Conservation (phyloP, 1,140 invertebrate species). For the Marisa cornuarietis region DNA sequence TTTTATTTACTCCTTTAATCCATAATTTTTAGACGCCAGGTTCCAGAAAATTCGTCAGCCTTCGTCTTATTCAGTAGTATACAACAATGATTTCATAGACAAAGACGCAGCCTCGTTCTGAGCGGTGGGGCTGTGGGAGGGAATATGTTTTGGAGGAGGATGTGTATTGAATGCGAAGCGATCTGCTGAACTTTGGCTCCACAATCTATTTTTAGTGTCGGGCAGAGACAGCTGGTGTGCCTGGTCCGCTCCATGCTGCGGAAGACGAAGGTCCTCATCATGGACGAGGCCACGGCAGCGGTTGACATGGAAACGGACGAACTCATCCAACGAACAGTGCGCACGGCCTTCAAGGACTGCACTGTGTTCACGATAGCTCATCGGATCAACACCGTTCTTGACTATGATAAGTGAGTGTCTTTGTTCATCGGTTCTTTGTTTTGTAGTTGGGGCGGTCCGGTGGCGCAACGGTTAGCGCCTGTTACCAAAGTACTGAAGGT, state of each 20-base stretch:
- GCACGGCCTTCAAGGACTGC: conserved; percentile 64
- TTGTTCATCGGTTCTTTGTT: no score
- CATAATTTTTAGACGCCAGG: background rate
- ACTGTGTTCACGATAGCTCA: conserved; percentile 72
- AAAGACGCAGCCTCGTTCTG: background rate
- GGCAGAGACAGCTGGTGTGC: conserved; percentile 18
- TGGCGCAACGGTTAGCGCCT: no score
- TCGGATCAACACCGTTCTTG: conserved; percentile 68
- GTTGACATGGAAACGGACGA: conserved; percentile 24
- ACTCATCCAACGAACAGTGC: conserved; percentile 46
- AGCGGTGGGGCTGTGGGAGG: background rate
- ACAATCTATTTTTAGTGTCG: background rate
- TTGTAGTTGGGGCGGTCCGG: no score
- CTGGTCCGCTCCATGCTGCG: conserved; percentile 13
- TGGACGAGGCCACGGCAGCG: conserved; percentile 22
- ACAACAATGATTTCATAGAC: no score
- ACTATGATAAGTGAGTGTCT: conserved; percentile 55
- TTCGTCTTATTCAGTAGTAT: no score
- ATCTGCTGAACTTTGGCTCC: background rate
- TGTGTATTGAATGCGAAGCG: background rate
- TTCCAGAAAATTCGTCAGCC: no score
- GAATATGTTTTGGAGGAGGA: background rate
- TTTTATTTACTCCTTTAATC: background rate
- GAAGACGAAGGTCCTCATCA: conserved; percentile 19
- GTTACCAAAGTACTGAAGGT: no score